These are phyloP conservation scores for Helogale parvula DNA, from an alignment of 2,113 vertebrate species.

Conservation along the genomic window DNA sequence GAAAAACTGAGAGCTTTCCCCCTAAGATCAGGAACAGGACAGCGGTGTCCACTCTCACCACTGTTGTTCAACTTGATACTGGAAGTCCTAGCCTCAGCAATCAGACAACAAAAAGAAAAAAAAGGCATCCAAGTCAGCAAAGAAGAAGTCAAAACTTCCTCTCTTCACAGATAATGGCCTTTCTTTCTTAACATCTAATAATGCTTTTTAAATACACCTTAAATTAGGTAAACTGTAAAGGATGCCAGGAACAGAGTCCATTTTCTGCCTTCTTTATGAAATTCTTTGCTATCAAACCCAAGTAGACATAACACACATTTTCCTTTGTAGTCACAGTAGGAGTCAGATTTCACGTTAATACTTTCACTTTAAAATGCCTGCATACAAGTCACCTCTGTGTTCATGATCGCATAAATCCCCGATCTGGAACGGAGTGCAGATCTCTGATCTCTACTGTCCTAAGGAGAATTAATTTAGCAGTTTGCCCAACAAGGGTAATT, in stretches of 20 bases:
- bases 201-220: slow-evolving; percentile 56
- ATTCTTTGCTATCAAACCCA: background rate
- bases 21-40: too few species aligned
- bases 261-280: slow-evolving; percentile 27
- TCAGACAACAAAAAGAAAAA: too few species aligned
- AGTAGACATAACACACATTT: background rate
- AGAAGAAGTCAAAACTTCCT: too few species aligned
- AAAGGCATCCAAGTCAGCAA: too few species aligned
- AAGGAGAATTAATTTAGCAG: background rate
- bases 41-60: too few species aligned
- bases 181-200: slow-evolving; percentile 52
- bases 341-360: slow-evolving; percentile 34
- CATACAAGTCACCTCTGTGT: background rate
- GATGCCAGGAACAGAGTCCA: background rate
- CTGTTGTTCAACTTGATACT: too few species aligned
- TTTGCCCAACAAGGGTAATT: background rate
- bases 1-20: too few species aligned
- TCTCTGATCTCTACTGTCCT: background rate
- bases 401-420: background rate
- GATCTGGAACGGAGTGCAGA: background rate
- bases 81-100: too few species aligned
- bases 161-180: slow-evolving; percentile 36
- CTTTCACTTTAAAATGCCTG: background rate
- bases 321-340: background rate
- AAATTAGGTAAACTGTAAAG: slow-evolving; percentile 53